Evolutionary conservation across 2,113 vertebrate species (phyloP), one percentile per base, ranked within the genome.

Genomic region (Psittacus erithacus): DNA sequence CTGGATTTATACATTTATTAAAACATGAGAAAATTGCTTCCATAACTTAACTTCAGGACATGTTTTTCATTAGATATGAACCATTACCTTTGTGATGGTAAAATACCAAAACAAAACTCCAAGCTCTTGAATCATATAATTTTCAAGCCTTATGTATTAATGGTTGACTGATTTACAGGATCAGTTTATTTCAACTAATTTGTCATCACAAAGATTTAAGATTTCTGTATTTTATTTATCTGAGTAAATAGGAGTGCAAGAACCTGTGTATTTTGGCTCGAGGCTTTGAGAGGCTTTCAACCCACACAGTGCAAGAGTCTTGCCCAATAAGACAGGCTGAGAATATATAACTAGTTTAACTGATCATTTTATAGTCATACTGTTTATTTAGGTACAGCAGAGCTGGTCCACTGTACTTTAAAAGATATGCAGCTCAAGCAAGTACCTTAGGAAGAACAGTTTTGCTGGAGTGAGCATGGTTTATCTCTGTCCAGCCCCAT

Each of bases 61-160:
- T 15, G 12, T 81, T 95, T 97, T 92, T 91, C 75, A 88, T 96
- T 96, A 92, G 68, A 59, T 90, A 84, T 84, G 85, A 90, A n/a
- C 84, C 85, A 90, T 96, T 95, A 52, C 59, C 80, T 95, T 85
- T 14, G 0, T 86, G 83, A 90, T 84, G 28, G 49, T 90, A 55
- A 82, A 88, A 73, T 76, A 88, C 39, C 50, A 86, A 88, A 88
- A 79, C 67, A 85, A 52, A 88, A 47, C 38, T 78, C 38, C 70
- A 93, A 7, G 18, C 15, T 23, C 23, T 74, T 82, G 28, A 78
- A 49, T 88, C 2, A 63, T 86, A 92, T 80, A 1, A 33, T 86
- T 92, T 95, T 65, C 73, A 92, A 83, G n/a, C 49, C 24, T 31
- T 33, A n/a, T 50, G 35, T 93, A 41, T 85, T 88, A 41, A 70